phyloP scores from a whole-genome alignment of 2,888 invertebrate genomes.

The Glaucopsyche alexis region DNA sequence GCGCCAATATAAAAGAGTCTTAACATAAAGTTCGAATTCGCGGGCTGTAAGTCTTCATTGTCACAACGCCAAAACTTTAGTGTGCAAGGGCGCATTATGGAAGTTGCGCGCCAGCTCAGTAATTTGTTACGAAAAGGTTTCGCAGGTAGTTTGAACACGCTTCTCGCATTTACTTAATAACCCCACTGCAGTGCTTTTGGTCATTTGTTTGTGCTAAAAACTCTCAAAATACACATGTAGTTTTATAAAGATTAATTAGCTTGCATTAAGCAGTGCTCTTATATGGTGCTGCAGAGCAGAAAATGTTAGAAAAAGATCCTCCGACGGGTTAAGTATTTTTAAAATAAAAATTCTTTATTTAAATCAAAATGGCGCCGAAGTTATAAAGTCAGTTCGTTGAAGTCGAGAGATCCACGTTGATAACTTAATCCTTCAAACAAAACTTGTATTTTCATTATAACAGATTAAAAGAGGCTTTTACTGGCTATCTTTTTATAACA shows the following conservation, averaged over 20 bases:
- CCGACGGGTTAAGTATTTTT: neutral
- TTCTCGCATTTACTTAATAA: conserved; percentile 31
- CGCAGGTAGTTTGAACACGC: conserved; percentile 36
- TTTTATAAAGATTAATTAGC: conserved; percentile 6
- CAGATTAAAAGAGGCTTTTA: neutral
- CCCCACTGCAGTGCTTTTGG: conserved; percentile 29
- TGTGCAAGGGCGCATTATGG: conserved; percentile 35
- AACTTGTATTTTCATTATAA: neutral
- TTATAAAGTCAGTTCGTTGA: neutral
- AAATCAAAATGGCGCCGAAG: neutral
- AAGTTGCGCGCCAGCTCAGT: conserved; percentile 42
- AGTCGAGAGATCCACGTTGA: neutral
- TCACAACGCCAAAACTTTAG: conserved; percentile 45
- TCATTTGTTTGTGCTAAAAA: conserved; percentile 30
- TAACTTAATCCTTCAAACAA: neutral
- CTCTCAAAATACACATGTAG: neutral
- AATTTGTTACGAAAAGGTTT: conserved; percentile 35
- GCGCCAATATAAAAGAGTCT: neutral
- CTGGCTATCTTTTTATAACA: neutral
- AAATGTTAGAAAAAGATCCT: neutral
- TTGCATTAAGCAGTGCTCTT: neutral
- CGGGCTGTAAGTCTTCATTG: conserved; percentile 8
- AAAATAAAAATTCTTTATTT: neutral
- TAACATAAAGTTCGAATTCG: neutral
- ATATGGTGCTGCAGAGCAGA: neutral